phyloP scores from a whole-genome alignment of 1,140 invertebrate species.

The Pogonomyrmex barbatus region DNA sequence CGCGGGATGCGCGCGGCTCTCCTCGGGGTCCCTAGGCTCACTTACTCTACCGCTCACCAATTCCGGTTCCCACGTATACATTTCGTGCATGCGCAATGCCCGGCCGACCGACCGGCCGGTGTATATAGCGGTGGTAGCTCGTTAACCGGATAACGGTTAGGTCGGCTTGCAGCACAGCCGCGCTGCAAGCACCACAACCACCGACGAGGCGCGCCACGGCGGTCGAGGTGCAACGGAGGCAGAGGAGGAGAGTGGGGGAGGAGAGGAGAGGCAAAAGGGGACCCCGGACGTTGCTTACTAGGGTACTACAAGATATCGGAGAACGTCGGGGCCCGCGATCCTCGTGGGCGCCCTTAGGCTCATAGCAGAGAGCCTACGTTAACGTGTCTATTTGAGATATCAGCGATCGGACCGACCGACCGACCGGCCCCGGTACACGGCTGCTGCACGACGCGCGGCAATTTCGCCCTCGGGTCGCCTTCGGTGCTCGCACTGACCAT shows the following conservation, averaged over 20 bases:
- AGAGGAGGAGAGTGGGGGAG: background rate
- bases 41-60: constrained; percentile 75
- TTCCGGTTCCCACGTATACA: constrained; percentile 87
- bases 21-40: constrained; percentile 67
- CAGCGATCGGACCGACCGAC: constrained; percentile 73
- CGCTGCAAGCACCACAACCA: constrained; percentile 74
- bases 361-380: constrained; percentile 73
- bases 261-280: background rate
- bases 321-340: constrained; percentile 65
- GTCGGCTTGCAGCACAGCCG: constrained; percentile 72
- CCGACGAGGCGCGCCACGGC: constrained; percentile 52
- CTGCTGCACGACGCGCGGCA: constrained; percentile 73
- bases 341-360: constrained; percentile 74
- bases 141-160: constrained; percentile 86
- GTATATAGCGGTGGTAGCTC: constrained; percentile 84
- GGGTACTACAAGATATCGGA: constrained; percentile 69
- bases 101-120: constrained; percentile 71
- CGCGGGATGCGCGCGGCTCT: constrained; percentile 58
- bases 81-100: constrained; percentile 86
- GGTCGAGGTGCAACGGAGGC: constrained; percentile 15
- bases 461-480: constrained; percentile 67
- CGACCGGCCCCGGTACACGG: constrained; percentile 71
- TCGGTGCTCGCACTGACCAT: constrained; percentile 37
- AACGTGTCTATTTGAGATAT: constrained; percentile 81
- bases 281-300: constrained; percentile 66